A percentile compares a stretch with the other conserved stretches of the same genome.
Conservation (phyloP, 2,113 vertebrate genomes). For the Oreotrochilus melanogaster region DNA sequence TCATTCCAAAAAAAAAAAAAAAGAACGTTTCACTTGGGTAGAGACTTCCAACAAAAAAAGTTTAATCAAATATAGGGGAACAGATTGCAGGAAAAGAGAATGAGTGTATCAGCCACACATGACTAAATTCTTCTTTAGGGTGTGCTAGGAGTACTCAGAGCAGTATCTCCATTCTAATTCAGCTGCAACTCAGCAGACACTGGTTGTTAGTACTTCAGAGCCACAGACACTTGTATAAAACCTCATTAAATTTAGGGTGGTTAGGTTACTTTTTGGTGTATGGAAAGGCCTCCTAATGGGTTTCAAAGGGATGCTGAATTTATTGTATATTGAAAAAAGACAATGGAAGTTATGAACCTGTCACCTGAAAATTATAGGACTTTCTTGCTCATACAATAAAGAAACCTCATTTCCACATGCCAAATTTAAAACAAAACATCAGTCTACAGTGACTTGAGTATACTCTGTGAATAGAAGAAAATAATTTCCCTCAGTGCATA, state of each 20-base stretch:
- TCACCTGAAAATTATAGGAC: conserved; percentile 42
- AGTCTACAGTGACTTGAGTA: conserved; percentile 23
- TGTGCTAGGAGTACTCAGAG: neutral
- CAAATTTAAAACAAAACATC: conserved; percentile 50
- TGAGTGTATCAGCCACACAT: neutral
- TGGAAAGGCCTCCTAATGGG: conserved; percentile 12
- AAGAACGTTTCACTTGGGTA: neutral
- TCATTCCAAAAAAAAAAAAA: neutral
- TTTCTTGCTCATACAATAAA: conserved; percentile 68
- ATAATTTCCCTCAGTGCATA: conserved; percentile 61
- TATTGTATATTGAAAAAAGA: conserved; percentile 53
- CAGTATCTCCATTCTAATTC: neutral
- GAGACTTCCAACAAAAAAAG: neutral
- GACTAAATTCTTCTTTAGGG: neutral
- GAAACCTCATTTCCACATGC: conserved; percentile 47
- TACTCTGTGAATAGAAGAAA: conserved; percentile 59
- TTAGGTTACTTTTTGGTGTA: conserved; percentile 25
- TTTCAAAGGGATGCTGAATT: conserved; percentile 53
- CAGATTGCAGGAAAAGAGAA: conserved; percentile 5
- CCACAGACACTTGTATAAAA: neutral
- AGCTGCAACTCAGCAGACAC: neutral
- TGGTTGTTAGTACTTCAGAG: neutral
- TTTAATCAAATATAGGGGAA: conserved; percentile 18
- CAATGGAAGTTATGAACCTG: conserved; percentile 49
- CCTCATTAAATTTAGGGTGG: neutral